A percentile compares a stretch with the other conserved stretches of the same genome.
Conservation (phyloP, 2,888 invertebrate genomes). For the Drosophila phalerata region DNA sequence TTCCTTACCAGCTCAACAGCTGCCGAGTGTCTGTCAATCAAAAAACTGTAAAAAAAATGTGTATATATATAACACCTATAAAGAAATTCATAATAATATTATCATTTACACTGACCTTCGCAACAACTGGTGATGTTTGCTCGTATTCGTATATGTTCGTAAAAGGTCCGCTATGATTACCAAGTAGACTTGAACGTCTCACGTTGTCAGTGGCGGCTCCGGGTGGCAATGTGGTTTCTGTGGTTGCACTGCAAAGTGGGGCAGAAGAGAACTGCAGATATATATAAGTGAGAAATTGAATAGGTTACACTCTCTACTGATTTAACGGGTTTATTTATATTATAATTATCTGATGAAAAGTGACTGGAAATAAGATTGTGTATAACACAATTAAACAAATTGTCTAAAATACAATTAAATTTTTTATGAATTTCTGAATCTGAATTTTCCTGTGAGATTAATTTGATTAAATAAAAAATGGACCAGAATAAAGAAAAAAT, state of each 20-base stretch:
- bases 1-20: slow-evolving; percentile 20
- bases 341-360: neutral
- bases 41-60: slow-evolving; percentile 30
- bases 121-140: slow-evolving; percentile 34
- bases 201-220: slow-evolving; percentile 35
- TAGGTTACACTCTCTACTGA: slow-evolving; percentile 27
- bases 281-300: slow-evolving; percentile 17
- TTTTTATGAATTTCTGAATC: no score
- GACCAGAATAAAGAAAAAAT: neutral
- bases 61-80: slow-evolving; percentile 19
- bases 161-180: slow-evolving; percentile 45
- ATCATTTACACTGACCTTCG: slow-evolving; percentile 54
- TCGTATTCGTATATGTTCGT: slow-evolving; percentile 12
- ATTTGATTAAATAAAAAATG: neutral
- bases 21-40: slow-evolving; percentile 1
- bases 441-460: no score
- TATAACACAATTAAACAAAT: neutral
- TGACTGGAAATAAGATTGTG: neutral
- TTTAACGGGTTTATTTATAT: neutral
- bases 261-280: slow-evolving; percentile 27
- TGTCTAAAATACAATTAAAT: no score
- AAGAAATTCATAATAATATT: slow-evolving; percentile 37
- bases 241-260: slow-evolving; percentile 47
- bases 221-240: slow-evolving; percentile 55
- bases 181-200: slow-evolving; percentile 58